Evolutionary conservation across 2,113 vertebrate species (phyloP).

Genomic region (Micronycteris hirsuta): DNA sequence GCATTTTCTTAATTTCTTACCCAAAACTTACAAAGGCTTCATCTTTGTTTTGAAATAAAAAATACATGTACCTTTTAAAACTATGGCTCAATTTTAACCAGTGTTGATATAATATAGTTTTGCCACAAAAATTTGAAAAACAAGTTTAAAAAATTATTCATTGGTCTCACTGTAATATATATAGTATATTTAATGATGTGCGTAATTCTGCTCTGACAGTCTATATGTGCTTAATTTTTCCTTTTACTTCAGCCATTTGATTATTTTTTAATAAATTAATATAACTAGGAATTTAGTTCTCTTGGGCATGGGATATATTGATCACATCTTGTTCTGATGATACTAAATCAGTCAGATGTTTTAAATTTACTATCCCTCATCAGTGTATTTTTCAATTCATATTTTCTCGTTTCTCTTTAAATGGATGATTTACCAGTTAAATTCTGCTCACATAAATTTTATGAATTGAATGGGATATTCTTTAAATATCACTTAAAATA

Average conservation of each 20-base stretch:
- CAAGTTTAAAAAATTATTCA: not conserved
- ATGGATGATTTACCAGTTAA: not conserved
- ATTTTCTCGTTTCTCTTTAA: slow-evolving; percentile 16
- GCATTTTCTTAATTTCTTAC: not conserved
- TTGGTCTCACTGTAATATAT: not conserved
- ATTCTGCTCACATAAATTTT: not conserved
- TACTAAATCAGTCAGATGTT: not conserved
- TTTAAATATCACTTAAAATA: slow-evolving; percentile 8
- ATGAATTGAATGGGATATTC: not conserved
- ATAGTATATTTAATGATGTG: not conserved
- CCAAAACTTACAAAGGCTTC: not conserved
- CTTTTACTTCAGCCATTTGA: not conserved
- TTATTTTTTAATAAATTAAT: slow-evolving; percentile 15
- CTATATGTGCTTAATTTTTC: not conserved
- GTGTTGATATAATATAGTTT: not conserved
- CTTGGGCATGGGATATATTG: not conserved
- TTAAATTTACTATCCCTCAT: slow-evolving; percentile 23
- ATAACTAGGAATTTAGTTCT: not conserved
- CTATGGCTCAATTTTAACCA: not conserved
- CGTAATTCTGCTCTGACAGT: not conserved
- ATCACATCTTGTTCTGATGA: not conserved
- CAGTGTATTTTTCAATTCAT: not conserved
- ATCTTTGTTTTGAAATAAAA: slow-evolving; percentile 3
- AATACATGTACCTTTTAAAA: not conserved
- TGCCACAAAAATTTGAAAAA: not conserved